Base-by-base conservation (phyloP, 2,797 vertebrate genomes). In the Zalophus californianus region DNA sequence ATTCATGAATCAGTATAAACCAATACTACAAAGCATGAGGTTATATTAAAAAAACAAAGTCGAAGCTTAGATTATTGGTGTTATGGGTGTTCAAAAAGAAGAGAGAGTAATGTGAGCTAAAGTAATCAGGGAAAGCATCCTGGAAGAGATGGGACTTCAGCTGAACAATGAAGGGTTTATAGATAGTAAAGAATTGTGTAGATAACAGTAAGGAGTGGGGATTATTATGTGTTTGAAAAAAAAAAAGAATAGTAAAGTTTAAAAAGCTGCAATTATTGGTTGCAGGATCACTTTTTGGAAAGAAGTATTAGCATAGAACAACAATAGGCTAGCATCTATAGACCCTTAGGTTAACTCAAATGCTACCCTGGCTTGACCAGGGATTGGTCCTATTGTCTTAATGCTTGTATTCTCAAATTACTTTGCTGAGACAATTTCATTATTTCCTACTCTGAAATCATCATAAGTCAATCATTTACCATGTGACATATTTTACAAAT, bases 381-480 rank as follows among this genome's bases (percentile, higher is more conserved):
- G 16, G 32, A 66, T 38, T 72, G 52, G 15, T 82, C 41, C 54
- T 90, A 50, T 96, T 93, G 64, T 32, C 44, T 50, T 64, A 78
- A 35, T 66, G 84, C 48, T 84, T 78, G 15, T 72, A 18, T 73
- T 62, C 7, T 5, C 4, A 96, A 66, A 85, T 78, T 64, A 54
- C 25, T 94, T 86, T 73, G 6, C 15, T 90, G 8, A 23, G 6
- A 16, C 11, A 32, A 11, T 89, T 96, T 90, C 7, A 32, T 80
- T 84, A 75, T 91, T 95, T 54, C 23, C 16, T 86, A 78, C 8
- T 86, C 20, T 21, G 5, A 88, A 73, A 23, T 91, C 21, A 85
- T 90, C 35, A 70, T 44, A 73, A 94, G 35, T 95, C 29, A 90
- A n/a, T 94, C 16, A 97, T 93, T 94, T 96, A 66, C 23, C 58